phyloP scores from a whole-genome alignment of 1,140 invertebrate species.

The Drosophila santomea region DNA sequence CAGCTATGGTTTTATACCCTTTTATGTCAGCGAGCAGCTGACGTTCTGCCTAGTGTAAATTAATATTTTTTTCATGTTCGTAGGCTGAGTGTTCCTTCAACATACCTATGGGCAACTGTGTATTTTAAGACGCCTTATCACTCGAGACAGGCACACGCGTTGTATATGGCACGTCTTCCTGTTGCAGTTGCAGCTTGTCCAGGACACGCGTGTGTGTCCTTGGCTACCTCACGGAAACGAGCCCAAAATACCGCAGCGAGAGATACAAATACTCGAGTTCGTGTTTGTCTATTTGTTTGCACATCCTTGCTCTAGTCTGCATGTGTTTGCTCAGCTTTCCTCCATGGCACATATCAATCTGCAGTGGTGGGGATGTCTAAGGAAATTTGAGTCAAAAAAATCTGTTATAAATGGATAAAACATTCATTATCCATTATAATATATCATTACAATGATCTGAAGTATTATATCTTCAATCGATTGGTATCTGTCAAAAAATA shows the following conservation, averaged over 20 bases:
- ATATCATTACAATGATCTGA: too few relatives aligned
- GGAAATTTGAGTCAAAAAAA: background rate
- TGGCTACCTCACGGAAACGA: constrained; percentile 63
- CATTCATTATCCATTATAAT: too few relatives aligned
- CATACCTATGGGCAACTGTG: constrained; percentile 9
- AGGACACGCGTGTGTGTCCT: constrained; percentile 61
- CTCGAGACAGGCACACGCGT: constrained; percentile 67
- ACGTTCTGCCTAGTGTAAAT: constrained; percentile 66
- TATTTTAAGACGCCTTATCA: constrained; percentile 57
- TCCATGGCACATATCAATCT: constrained; percentile 43
- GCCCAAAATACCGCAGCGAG: background rate
- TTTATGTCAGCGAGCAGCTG: constrained; percentile 60
- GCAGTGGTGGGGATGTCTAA: background rate
- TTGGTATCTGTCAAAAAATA: too few relatives aligned
- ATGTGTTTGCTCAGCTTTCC: constrained; percentile 71
- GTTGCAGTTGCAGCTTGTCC: constrained; percentile 77
- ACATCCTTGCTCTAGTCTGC: constrained; percentile 38
- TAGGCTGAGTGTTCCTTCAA: background rate
- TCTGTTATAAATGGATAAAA: too few relatives aligned
- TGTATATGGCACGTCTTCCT: constrained; percentile 63
- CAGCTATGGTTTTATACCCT: constrained; percentile 21
- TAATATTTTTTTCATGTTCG: constrained; percentile 72
- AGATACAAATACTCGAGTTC: constrained; percentile 12
- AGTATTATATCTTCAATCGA: background rate
- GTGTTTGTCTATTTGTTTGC: constrained; percentile 67